A percentile compares a stretch with the other conserved stretches of the same genome.
Evolutionary conservation across 2,888 invertebrate species (phyloP).

Genomic region (Phragmatobia fuliginosa): DNA sequence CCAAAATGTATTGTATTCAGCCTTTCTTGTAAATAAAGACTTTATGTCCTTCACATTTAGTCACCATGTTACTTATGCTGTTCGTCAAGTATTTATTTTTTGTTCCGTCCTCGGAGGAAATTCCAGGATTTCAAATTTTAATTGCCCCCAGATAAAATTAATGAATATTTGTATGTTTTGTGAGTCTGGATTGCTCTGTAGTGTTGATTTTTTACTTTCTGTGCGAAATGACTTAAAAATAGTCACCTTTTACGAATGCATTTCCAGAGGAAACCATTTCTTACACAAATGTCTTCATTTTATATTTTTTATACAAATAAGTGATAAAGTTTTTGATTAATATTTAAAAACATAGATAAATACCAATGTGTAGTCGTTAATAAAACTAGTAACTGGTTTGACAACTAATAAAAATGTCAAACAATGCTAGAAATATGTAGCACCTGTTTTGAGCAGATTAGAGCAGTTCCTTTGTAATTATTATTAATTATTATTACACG

Average conservation of each 20-base stretch:
- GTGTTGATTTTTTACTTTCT: constrained; percentile 36
- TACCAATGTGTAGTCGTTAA: not conserved
- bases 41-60: constrained; percentile 59
- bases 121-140: constrained; percentile 75
- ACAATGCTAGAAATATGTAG: not conserved
- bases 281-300: not conserved
- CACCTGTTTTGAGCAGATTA: not conserved
- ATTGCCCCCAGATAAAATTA: constrained; percentile 70
- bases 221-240: constrained; percentile 30
- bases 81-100: constrained; percentile 63
- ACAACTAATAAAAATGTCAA: not conserved
- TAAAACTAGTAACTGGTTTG: not conserved
- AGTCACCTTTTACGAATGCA: not conserved
- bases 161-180: constrained; percentile 55
- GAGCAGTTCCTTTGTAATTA: not conserved
- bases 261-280: not conserved
- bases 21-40: constrained; percentile 63
- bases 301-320: not conserved
- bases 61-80: constrained; percentile 47
- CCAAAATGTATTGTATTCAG: constrained; percentile 60
- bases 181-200: constrained; percentile 28
- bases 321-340: not conserved
- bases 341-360: not conserved
- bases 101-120: constrained; percentile 72
- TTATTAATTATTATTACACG: constrained; percentile 42